Evolutionary conservation across 2,113 vertebrate genomes (phyloP).

Genomic region (Podilymbus podiceps): DNA sequence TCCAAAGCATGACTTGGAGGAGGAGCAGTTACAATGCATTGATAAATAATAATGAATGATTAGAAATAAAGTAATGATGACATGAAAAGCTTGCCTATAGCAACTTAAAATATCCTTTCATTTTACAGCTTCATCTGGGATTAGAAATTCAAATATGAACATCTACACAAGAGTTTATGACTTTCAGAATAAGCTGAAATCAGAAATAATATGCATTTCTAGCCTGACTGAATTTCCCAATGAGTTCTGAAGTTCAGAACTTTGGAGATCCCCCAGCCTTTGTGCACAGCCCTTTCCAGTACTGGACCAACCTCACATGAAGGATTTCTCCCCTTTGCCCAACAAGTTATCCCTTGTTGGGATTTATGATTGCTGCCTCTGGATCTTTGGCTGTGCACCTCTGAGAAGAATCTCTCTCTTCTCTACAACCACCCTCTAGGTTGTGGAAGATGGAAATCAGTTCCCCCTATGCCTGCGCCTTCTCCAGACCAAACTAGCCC

Average conservation of each 20-base stretch:
- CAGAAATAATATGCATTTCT: neutral
- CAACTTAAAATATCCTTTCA: neutral
- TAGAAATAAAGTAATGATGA: neutral
- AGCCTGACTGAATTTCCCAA: neutral
- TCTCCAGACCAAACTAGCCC: neutral
- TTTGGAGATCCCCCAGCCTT: neutral
- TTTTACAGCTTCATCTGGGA: neutral
- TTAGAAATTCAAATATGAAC: neutral
- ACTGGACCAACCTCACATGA: fast-evolving
- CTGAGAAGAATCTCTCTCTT: neutral
- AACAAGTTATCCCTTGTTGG: neutral
- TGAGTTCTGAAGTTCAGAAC: neutral
- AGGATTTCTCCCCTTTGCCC: neutral
- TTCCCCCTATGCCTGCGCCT: neutral
- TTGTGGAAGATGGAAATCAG: neutral
- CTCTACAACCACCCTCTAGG: neutral
- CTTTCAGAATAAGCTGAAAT: neutral
- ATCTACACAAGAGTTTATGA: neutral
- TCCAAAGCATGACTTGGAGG: neutral
- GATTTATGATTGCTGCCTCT: neutral
- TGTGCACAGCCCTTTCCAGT: neutral
- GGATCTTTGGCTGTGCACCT: neutral
- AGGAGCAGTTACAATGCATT: neutral
- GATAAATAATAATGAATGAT: neutral
- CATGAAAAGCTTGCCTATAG: neutral